Conservation (phyloP, 2,797 vertebrate genomes). For the Chloroceryle amazona region DNA sequence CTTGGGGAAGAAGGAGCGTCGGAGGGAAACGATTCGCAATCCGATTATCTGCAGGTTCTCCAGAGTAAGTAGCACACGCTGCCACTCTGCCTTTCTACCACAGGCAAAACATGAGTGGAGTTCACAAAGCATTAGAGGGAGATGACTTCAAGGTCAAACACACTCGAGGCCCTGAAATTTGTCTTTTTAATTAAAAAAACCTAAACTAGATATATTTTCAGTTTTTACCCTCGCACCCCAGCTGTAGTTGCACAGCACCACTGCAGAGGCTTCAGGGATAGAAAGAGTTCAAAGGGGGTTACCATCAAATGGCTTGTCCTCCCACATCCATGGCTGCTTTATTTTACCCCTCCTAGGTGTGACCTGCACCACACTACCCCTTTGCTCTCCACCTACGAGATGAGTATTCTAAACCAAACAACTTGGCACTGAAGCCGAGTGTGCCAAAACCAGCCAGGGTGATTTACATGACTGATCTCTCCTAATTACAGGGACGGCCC, state of each 20-base stretch:
- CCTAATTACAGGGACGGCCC: neutral
- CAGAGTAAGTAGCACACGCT: neutral
- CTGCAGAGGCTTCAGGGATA: neutral
- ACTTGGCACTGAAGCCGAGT: neutral
- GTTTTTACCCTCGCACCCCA: neutral
- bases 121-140: neutral
- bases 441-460: neutral
- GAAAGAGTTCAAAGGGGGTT: neutral
- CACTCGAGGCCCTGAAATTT: neutral
- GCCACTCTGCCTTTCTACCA: neutral
- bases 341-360: neutral
- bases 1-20: neutral
- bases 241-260: neutral
- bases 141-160: neutral
- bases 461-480: neutral
- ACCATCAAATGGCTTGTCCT: neutral
- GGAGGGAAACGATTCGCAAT: neutral
- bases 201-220: no score
- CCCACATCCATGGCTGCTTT: neutral
- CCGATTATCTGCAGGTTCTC: neutral
- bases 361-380: neutral
- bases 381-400: neutral
- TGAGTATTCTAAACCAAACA: neutral
- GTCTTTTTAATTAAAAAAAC: neutral
- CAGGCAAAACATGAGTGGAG: rapidly evolving